These are phyloP conservation scores for Oedothorax gibbosus DNA, from an alignment of 1,140 invertebrate species.

Conservation along the genomic window DNA sequence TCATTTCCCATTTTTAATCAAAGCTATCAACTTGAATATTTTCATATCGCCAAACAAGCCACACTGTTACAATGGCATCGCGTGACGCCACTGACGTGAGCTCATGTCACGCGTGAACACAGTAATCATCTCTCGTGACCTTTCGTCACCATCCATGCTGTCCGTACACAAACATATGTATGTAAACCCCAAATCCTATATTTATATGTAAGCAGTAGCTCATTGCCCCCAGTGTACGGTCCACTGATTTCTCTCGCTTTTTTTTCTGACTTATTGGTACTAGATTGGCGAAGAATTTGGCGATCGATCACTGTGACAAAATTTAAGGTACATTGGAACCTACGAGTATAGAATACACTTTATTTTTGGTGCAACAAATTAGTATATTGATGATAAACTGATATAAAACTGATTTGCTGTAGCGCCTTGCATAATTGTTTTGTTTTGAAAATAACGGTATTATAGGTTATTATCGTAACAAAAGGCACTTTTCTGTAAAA, in stretches of 20 bases:
- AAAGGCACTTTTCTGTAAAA: too few relatives aligned
- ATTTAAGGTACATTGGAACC: neutral
- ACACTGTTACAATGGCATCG: neutral
- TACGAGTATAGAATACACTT: too few relatives aligned
- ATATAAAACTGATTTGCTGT: too few relatives aligned
- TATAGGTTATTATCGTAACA: too few relatives aligned
- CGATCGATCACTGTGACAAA: neutral
- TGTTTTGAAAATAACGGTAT: too few relatives aligned
- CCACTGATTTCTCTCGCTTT: neutral
- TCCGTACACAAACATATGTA: slow-evolving; percentile 32
- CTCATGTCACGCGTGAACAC: slow-evolving; percentile 15
- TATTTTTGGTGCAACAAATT: too few relatives aligned
- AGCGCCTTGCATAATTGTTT: too few relatives aligned
- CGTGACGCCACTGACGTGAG: slow-evolving; percentile 41
- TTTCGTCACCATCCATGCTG: slow-evolving; percentile 24
- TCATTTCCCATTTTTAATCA: neutral
- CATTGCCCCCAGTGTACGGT: slow-evolving; percentile 4
- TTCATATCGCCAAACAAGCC: neutral
- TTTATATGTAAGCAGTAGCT: slow-evolving; percentile 36
- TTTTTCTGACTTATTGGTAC: slow-evolving; percentile 13
- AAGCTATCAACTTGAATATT: neutral
- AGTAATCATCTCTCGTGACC: slow-evolving; percentile 37
- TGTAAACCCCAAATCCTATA: slow-evolving; percentile 31
- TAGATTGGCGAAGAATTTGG: neutral
- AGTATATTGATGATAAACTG: too few relatives aligned